phyloP scores from a whole-genome alignment of 2,888 invertebrate genomes.

The Liopterus haemorrhoidalis region DNA sequence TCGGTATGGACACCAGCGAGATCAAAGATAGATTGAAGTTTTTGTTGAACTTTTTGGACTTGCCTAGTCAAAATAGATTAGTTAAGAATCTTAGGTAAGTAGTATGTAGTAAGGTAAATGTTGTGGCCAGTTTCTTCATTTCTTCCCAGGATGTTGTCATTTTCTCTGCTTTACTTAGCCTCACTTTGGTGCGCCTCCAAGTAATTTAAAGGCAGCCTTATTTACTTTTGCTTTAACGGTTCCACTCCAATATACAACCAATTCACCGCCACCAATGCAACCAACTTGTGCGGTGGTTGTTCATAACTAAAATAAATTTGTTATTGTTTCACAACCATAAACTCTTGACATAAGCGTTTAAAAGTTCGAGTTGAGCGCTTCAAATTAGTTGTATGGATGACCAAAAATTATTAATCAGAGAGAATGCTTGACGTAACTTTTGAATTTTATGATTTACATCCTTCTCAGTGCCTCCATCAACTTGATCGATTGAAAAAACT shows the following conservation, averaged over 20 bases:
- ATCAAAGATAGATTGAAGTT: slow-evolving; percentile 78
- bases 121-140: neutral
- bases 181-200: neutral
- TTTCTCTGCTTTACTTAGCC: neutral
- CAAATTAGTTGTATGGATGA: too few relatives aligned
- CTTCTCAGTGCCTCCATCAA: too few relatives aligned
- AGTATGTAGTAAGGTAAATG: slow-evolving; percentile 35
- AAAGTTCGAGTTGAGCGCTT: too few relatives aligned
- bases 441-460: too few relatives aligned
- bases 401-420: too few relatives aligned
- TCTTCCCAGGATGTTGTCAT: neutral
- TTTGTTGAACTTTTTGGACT: slow-evolving; percentile 81
- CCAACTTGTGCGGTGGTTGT: too few relatives aligned
- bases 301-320: too few relatives aligned
- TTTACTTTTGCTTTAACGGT: neutral
- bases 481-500: too few relatives aligned
- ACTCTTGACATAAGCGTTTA: too few relatives aligned
- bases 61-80: slow-evolving; percentile 78
- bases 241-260: neutral
- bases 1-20: slow-evolving; percentile 80
- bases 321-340: too few relatives aligned
- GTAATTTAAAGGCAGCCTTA: slow-evolving; percentile 3
- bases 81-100: slow-evolving; percentile 67
- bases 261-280: neutral
- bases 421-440: too few relatives aligned